Conservation (phyloP, 2,888 invertebrate species). For the Sinopyrophorus schimmeli region DNA sequence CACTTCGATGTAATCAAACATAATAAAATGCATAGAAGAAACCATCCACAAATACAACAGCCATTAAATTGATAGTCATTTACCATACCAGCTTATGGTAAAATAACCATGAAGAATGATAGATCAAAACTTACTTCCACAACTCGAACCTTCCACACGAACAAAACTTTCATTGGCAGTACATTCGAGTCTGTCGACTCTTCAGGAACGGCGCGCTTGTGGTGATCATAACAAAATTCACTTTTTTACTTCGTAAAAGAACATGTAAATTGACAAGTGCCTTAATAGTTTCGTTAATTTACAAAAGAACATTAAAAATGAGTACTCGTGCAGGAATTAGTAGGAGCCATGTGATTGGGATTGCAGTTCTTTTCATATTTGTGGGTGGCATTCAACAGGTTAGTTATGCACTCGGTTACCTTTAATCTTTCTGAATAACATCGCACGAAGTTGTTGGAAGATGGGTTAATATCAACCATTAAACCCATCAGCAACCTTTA, state of each 20-base stretch:
- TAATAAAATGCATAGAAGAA: too few species aligned
- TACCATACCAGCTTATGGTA: too few species aligned
- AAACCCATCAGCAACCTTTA: too few species aligned
- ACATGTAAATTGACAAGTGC: slow-evolving; percentile 14
- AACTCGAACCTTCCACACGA: slow-evolving; percentile 22
- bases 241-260: slow-evolving; percentile 12
- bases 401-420: slow-evolving; percentile 5
- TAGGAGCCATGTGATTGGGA: slow-evolving; percentile 7
- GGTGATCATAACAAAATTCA: slow-evolving; percentile 10
- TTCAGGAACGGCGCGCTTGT: slow-evolving; percentile 17
- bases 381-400: slow-evolving; percentile 23
- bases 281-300: neutral
- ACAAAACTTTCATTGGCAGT: slow-evolving; percentile 16
- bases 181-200: slow-evolving; percentile 17
- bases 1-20: too few species aligned
- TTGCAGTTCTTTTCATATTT: slow-evolving; percentile 7
- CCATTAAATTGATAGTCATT: too few species aligned
- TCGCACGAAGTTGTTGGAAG: neutral
- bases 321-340: slow-evolving; percentile 19
- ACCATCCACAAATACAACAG: too few species aligned
- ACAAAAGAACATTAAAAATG: slow-evolving; percentile 15
- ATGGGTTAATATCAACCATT: neutral
- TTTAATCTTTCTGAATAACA: slow-evolving; percentile 4
- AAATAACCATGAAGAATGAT: slow-evolving; percentile 10
- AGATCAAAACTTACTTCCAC: slow-evolving; percentile 24